Conservation (phyloP, 92 coral and sea anemone genomes). For the Parazoanthus darwini region DNA sequence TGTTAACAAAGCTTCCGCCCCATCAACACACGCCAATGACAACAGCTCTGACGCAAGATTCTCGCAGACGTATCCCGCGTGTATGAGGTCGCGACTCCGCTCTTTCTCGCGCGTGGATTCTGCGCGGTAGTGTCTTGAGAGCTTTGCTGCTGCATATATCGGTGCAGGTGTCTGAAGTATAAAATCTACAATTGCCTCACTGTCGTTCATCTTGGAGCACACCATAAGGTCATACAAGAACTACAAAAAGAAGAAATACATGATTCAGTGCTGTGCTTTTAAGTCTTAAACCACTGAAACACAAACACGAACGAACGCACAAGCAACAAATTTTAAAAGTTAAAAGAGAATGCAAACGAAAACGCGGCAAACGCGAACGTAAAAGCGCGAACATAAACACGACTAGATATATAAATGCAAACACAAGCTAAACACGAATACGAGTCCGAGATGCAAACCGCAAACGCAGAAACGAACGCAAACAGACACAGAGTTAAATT, state of each 20-base stretch:
- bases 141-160: slow-evolving; percentile 93
- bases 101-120: slow-evolving; percentile 95
- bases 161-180: slow-evolving; percentile 97
- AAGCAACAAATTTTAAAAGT: not conserved
- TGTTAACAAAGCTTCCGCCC: slow-evolving; percentile 82
- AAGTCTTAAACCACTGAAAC: not conserved
- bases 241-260: slow-evolving; percentile 48
- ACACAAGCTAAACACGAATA: too few relatives aligned
- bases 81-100: slow-evolving; percentile 88
- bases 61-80: slow-evolving; percentile 96
- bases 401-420: not conserved
- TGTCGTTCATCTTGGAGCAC: slow-evolving; percentile 82
- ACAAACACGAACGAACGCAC: not conserved
- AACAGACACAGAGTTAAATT: not conserved
- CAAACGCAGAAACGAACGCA: not conserved
- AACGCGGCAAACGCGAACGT: not conserved
- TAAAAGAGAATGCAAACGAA: not conserved
- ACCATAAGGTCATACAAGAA: slow-evolving; percentile 97
- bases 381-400: not conserved
- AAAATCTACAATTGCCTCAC: slow-evolving; percentile 85
- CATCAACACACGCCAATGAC: slow-evolving; percentile 92
- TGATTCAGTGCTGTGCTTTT: not conserved
- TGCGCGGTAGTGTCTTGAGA: slow-evolving; percentile 87
- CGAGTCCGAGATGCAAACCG: not conserved
- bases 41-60: slow-evolving; percentile 87